A percentile compares a stretch with the other conserved stretches of the same genome.
These are phyloP conservation scores for Eriosoma lanigerum DNA, from an alignment of 1,140 invertebrate genomes.

Conservation along the genomic window DNA sequence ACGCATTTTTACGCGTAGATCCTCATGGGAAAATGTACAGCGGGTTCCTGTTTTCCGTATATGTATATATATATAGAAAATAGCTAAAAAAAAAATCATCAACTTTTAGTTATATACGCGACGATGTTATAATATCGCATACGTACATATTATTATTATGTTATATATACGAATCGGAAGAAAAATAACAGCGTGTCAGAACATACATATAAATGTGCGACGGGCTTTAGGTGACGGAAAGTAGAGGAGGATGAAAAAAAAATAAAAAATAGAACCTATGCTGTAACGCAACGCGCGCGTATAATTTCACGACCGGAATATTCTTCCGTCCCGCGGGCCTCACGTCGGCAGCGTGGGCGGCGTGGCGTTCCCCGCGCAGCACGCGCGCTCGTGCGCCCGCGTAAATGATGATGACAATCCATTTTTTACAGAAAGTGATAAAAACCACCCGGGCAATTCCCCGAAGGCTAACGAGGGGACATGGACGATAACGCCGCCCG, in stretches of 20 bases:
- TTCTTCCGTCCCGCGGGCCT: slow-evolving; percentile 37
- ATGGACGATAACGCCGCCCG: slow-evolving; percentile 38
- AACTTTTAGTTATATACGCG: slow-evolving; percentile 35
- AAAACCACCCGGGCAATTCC: slow-evolving; percentile 49
- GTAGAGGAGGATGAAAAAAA: background rate
- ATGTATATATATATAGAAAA: slow-evolving; percentile 17
- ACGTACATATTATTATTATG: too few species aligned
- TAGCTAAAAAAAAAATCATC: slow-evolving; percentile 8
- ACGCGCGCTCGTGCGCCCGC: slow-evolving; percentile 1
- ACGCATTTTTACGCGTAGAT: slow-evolving; percentile 10
- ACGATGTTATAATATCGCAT: too few species aligned
- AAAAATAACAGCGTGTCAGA: slow-evolving; percentile 28
- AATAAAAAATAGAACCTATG: slow-evolving; percentile 11
- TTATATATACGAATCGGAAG: background rate
- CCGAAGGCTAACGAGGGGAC: slow-evolving; percentile 45
- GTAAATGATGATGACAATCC: slow-evolving; percentile 53
- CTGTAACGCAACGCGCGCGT: background rate
- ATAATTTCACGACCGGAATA: slow-evolving; percentile 38
- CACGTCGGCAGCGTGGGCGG: background rate
- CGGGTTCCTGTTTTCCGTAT: background rate
- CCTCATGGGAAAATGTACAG: slow-evolving; percentile 40
- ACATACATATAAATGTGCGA: background rate
- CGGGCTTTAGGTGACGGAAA: too few species aligned
- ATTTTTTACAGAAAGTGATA: slow-evolving; percentile 53
- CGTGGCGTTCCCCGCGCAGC: background rate